Base-by-base conservation (phyloP, 2,888 invertebrate genomes). In the Junonia oenone region DNA sequence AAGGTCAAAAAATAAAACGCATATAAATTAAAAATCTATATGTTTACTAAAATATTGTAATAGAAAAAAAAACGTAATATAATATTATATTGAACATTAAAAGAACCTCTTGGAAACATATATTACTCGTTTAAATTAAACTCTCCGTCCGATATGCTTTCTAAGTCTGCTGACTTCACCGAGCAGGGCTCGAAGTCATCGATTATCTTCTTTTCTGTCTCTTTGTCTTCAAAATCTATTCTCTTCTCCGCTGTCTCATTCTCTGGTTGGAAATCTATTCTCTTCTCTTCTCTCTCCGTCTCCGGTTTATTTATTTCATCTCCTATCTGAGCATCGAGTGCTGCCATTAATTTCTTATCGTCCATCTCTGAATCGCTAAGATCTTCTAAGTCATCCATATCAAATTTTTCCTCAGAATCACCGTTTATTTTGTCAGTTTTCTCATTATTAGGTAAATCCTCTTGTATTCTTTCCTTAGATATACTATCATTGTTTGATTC, bases 271-370 rank as follows among this genome's bases (percentile, higher is more conserved):
- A 3, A 15, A 19, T 6, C n/a, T 5, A 6, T 17, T n/a, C 1
- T 2, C n/a, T 14, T 43, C 1, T 43, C 22, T 8, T 3, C 38
- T 19, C 5, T 22, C 22, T 22, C 22, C 5, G 2, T 22, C 22
- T 22, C 22, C 2, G 3, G 2, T 22, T 22, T 22, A 22, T 22
- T 5, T 22, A 3, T 26, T 26, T 43, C 51, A 17, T 52, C 62
- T 1, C 49, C 53, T 48, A 49, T 62, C 60, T 75, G 73, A 0
- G 67, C 73, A 22, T 77, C 68, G 0, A 76, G 27, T 0, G 64
- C 76, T 0, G 66, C 73, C 74, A 75, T 75, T 0, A 76, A 54
- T 1, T 62, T 61, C 0, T 55, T 66, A 38, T 78, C 78, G 1
- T 76, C 75, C 3, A 72, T 65, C 31, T 73, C 76, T 2, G 68